These are phyloP conservation scores for Rhamnusium bicolor DNA, from an alignment of 2,888 invertebrate species.

Conservation along the genomic window DNA sequence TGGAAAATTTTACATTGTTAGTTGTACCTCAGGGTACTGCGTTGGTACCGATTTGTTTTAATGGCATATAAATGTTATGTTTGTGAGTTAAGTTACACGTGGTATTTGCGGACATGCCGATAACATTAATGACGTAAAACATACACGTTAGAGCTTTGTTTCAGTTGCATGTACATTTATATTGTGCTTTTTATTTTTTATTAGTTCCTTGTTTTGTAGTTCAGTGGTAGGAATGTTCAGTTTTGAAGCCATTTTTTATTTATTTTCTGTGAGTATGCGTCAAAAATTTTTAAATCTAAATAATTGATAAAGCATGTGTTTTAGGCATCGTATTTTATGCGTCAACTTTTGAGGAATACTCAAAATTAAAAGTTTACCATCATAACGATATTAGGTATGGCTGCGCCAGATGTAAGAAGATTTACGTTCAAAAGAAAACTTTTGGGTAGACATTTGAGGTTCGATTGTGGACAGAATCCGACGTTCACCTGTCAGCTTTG, in stretches of 20 bases:
- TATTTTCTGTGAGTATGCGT: conserved; percentile 8
- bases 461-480: conserved; percentile 56
- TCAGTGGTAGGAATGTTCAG: neutral
- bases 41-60: no score
- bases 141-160: neutral
- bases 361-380: conserved; percentile 60
- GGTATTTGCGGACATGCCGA: no score
- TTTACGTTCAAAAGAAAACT: conserved; percentile 60
- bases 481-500: conserved; percentile 59
- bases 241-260: conserved; percentile 1
- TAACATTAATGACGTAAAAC: no score
- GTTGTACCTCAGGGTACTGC: no score
- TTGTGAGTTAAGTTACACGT: no score
- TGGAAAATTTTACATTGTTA: no score
- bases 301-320: conserved; percentile 14
- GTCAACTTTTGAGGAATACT: conserved; percentile 63
- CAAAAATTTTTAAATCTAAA: neutral
- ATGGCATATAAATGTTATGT: no score
- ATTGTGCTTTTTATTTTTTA: conserved; percentile 1
- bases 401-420: conserved; percentile 49
- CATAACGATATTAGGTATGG: conserved; percentile 56
- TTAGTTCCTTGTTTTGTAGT: conserved; percentile 20
- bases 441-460: conserved; percentile 51
- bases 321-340: conserved; percentile 57
- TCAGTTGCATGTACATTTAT: conserved; percentile 4